phyloP scores from a whole-genome alignment of 2,888 invertebrate species.

The Rosalia funebris region DNA sequence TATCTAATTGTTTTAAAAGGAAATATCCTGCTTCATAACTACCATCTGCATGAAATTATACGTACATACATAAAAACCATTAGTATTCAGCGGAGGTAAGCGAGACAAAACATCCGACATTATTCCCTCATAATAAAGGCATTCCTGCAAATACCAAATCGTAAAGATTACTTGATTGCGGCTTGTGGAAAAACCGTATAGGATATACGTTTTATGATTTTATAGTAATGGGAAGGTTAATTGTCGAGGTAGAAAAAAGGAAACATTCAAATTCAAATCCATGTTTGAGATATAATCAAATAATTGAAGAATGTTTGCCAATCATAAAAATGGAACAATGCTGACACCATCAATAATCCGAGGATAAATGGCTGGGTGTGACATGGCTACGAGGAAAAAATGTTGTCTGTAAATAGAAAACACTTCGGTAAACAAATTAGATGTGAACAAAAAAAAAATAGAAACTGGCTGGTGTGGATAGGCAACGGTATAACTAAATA shows the following conservation, averaged over 20 bases:
- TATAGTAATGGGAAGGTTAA: background rate
- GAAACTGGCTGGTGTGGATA: too few relatives aligned
- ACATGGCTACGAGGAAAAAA: background rate
- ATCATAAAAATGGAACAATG: constrained; percentile 7
- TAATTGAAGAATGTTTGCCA: constrained; percentile 4
- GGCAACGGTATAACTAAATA: too few relatives aligned
- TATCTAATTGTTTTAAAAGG: too few relatives aligned
- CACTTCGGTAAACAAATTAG: too few relatives aligned
- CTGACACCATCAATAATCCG: background rate
- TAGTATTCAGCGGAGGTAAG: background rate
- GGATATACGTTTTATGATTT: background rate
- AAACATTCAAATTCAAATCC: constrained; percentile 9
- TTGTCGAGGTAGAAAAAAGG: background rate
- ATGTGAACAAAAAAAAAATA: too few relatives aligned
- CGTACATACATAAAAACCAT: background rate
- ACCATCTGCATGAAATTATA: too few relatives aligned
- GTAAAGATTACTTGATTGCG: background rate
- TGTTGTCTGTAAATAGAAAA: background rate
- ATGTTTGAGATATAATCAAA: constrained; percentile 7
- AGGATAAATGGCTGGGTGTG: background rate
- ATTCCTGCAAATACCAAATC: constrained; percentile 1
- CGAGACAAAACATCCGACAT: background rate
- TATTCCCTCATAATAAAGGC: background rate
- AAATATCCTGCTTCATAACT: too few relatives aligned
- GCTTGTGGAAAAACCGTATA: background rate